phyloP scores from a whole-genome alignment of 2,888 invertebrate species.

The Trilocha varians region DNA sequence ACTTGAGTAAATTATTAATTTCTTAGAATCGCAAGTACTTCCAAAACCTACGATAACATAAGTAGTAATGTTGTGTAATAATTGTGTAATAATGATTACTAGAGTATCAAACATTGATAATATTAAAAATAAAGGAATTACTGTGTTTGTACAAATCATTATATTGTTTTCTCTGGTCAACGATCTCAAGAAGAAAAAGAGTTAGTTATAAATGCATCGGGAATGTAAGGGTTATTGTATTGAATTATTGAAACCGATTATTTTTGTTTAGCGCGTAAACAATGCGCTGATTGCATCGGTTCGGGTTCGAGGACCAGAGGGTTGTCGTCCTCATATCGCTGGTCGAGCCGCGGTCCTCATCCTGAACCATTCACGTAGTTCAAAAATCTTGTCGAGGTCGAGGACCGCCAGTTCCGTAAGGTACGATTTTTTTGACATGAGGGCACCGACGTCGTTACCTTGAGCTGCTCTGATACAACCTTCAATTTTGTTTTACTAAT shows the following conservation, averaged over 20 bases:
- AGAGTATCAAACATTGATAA: no score
- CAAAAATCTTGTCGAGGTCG: constrained; percentile 32
- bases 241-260: neutral
- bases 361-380: constrained; percentile 16
- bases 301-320: constrained; percentile 2
- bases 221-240: neutral
- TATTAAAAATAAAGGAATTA: no score
- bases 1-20: no score
- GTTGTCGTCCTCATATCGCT: constrained; percentile 1
- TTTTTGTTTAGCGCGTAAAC: neutral
- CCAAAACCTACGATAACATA: no score
- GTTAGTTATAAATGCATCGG: neutral
- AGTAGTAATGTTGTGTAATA: no score
- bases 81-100: no score
- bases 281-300: constrained; percentile 1
- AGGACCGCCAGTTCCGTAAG: constrained; percentile 41
- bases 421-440: constrained; percentile 29
- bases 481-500: constrained; percentile 51
- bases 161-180: no score
- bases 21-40: no score
- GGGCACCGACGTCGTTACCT: constrained; percentile 43
- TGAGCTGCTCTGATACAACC: constrained; percentile 45
- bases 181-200: neutral
- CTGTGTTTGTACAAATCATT: no score
- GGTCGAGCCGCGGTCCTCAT: neutral